Conservation (phyloP, 2,797 vertebrate genomes). For the Champsocephalus gunnari region DNA sequence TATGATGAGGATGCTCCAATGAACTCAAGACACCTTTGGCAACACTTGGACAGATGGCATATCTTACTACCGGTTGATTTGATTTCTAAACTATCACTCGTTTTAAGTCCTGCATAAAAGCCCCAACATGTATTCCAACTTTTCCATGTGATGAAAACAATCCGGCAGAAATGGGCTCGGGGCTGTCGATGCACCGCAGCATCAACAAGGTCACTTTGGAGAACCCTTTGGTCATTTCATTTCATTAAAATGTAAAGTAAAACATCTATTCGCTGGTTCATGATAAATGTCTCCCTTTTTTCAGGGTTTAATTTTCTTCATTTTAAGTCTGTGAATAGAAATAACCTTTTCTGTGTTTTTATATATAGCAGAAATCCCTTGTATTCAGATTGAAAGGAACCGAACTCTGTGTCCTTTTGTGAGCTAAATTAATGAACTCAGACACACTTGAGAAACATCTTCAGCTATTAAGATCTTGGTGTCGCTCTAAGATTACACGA, state of each 20-base stretch:
- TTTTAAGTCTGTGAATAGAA: conserved; percentile 16
- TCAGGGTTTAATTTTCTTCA: conserved; percentile 17
- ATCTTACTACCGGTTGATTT: conserved; percentile 13
- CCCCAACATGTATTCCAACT: neutral
- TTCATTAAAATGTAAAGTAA: conserved; percentile 32
- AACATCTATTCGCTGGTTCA: conserved; percentile 38
- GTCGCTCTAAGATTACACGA: neutral
- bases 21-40: neutral
- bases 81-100: neutral
- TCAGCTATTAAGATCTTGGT: neutral
- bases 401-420: conserved; percentile 3
- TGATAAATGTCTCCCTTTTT: neutral
- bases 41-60: neutral
- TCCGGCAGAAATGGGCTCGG: neutral
- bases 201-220: conserved; percentile 35
- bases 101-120: conserved; percentile 15
- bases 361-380: conserved; percentile 17
- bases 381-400: neutral
- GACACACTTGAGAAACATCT: neutral
- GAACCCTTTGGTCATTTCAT: conserved; percentile 13
- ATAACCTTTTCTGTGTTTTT: neutral
- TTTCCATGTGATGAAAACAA: conserved; percentile 12
- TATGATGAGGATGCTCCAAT: neutral
- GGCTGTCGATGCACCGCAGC: neutral
- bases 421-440: neutral